A percentile compares a stretch with the other conserved stretches of the same genome.
phyloP scores from a whole-genome alignment of 2,888 invertebrate genomes.

The Pseudolycoriella hygida region DNA sequence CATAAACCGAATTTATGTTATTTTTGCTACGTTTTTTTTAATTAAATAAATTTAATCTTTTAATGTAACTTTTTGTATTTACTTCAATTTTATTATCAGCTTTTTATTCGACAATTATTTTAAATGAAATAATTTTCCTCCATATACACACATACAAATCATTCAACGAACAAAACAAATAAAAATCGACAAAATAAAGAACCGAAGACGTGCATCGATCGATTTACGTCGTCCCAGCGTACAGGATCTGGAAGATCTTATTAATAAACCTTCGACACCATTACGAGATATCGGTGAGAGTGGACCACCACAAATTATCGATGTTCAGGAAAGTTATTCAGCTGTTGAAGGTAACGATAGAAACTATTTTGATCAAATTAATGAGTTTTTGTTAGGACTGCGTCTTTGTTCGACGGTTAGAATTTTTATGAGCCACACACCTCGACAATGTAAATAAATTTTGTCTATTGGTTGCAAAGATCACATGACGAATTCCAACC shows the following conservation, averaged over 20 bases:
- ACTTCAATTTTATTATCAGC: not conserved
- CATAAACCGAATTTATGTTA: not conserved
- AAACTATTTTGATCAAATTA: not conserved
- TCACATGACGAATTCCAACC: too few species aligned
- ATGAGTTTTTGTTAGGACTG: not conserved
- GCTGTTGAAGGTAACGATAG: constrained; percentile 76
- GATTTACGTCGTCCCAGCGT: constrained; percentile 81
- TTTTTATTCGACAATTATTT: not conserved
- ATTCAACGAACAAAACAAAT: constrained; percentile 5
- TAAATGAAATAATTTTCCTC: not conserved
- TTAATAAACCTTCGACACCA: constrained; percentile 83
- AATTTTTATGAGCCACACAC: too few species aligned
- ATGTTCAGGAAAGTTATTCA: constrained; percentile 87
- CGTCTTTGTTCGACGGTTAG: too few species aligned
- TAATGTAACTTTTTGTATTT: not conserved
- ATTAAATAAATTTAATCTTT: not conserved
- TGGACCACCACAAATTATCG: constrained; percentile 79
- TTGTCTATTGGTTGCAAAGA: not conserved
- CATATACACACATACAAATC: not conserved
- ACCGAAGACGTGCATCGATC: constrained; percentile 74
- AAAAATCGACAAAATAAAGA: constrained; percentile 13
- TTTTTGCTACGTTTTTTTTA: not conserved
- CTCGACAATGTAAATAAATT: not conserved
- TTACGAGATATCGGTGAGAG: constrained; percentile 59
- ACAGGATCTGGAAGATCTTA: constrained; percentile 75